Base-by-base conservation (phyloP, 1,140 invertebrate species). In the Drosophila mauritiana region DNA sequence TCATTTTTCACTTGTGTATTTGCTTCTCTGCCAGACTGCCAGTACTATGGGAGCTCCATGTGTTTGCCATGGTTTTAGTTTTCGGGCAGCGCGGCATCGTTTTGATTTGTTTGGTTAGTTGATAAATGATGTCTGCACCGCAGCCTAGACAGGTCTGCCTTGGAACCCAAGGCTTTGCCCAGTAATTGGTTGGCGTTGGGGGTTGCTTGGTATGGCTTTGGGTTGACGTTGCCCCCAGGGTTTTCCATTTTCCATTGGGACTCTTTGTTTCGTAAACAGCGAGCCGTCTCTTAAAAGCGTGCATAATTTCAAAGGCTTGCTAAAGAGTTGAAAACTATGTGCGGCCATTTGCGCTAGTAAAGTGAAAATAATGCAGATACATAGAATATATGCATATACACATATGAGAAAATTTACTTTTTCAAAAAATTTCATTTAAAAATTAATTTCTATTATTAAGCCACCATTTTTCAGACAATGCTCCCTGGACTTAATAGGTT, bases 21-120 rank as follows among this genome's bases (percentile, higher is more conserved):
- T 88, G 72, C 67, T 17, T 37, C 54, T 49, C n/a, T 37, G 31
- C 15, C 39, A 51, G 25, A 46, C 45, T 45, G 11, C 17, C 20
- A 45, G 7, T 45, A 45, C 17, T 31, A 31, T 31, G 7, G 37
- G 53, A 42, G 40, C 55, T 54, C 63, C 37, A 49, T 69, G 55
- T 76, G 74, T 76, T 78, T 78, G 73, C 74, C 55, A 62, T 78
- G 75, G 75, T 78, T 77, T 69, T 82, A 70, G 75, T 78, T 77
- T 69, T 61, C 51, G 65, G 73, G 65, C 67, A 54, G 48, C 64
- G 74, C 64, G 64, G 75, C 73, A 54, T 72, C 79, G 79, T 89
- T 88, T 88, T 88, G 83, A 88, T 88, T 88, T 88, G 79, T 88
- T 88, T 88, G 84, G 79, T 83, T 79, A 61, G 52, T 80, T 88